Evolutionary conservation across 2,888 invertebrate genomes (phyloP), one percentile per base, ranked within the genome.

Genomic region (Noctua comes): DNA sequence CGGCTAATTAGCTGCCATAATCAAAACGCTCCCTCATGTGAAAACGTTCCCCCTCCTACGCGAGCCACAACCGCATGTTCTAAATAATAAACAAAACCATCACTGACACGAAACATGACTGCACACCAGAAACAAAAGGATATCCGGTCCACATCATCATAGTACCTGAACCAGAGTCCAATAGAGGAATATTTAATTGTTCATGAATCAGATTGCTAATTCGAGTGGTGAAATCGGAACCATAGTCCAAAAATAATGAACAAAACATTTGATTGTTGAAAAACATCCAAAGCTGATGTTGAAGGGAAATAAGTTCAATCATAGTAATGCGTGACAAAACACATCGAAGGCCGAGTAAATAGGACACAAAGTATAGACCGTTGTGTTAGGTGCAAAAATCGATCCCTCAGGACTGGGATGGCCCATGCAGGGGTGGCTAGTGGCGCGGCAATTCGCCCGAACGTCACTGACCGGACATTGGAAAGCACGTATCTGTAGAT

Each of bases 61-160:
- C 88, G 86, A 84, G 86, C 91, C 90, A 90, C 91, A 90, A 86
- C 89, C 88, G 90, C 82, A 88, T 86, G 93, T 92, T 93, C 93
- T 90, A 94, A 94, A 95, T 93, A 95, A 94, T 93, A 94, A 95
- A 96, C 95, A 95, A 92, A 92, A 92, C 91, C 91, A 89, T 91
- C 92, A 90, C 93, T 92, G 93, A 94, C 93, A 93, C 92, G 94
- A 93, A 95, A 94, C 95, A 93, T 93, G 91, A 93, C 92, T 91
- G 85, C 89, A 78, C 88, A 86, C 89, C 91, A 93, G 93, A 95
- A 95, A 94, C 93, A 93, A 93, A 93, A 90, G 93, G 93, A 94
- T 94, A 93, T 96, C 95, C 95, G 95, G 92, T 93, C 89, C 87
- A 89, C 85, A 91, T 92, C 86, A 90, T 91, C 84, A 91, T 91